Evolutionary conservation across 2,797 vertebrate genomes (phyloP).

Genomic region (Fistularia commersonii): DNA sequence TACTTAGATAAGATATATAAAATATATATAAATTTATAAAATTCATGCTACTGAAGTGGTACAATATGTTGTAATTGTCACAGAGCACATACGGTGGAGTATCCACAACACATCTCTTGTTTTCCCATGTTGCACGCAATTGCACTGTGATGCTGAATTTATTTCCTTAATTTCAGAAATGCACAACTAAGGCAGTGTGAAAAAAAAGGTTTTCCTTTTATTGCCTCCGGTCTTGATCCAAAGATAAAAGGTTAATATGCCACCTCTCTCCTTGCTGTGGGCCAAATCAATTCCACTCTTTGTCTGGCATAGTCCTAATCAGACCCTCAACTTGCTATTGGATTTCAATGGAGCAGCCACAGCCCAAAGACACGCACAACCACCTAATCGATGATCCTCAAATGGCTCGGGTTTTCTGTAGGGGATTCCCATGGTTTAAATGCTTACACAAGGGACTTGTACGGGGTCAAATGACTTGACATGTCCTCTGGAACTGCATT

Average conservation of each 20-base stretch:
- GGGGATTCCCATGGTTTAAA: slow-evolving; percentile 41
- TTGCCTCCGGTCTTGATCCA: slow-evolving; percentile 36
- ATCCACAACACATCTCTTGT: background rate
- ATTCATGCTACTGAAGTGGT: background rate
- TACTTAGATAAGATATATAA: too few relatives aligned
- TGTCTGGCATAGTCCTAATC: slow-evolving; percentile 68
- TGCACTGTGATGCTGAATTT: background rate
- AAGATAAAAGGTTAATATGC: slow-evolving; percentile 70
- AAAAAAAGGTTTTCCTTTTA: slow-evolving; percentile 6
- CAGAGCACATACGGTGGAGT: slow-evolving; percentile 11
- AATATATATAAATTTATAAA: too few relatives aligned
- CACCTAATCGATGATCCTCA: slow-evolving; percentile 57
- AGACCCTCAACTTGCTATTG: slow-evolving; percentile 61
- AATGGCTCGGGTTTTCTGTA: slow-evolving; percentile 44
- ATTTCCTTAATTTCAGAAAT: background rate
- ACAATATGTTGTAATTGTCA: slow-evolving; percentile 6
- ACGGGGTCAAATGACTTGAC: slow-evolving; percentile 35
- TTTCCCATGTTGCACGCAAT: background rate
- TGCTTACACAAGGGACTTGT: slow-evolving; percentile 44
- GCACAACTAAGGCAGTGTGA: background rate
- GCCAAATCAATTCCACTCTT: slow-evolving; percentile 64
- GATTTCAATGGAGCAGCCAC: slow-evolving; percentile 63
- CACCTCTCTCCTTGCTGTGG: slow-evolving; percentile 56
- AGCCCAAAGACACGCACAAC: slow-evolving; percentile 55
- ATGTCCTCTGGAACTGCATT: slow-evolving; percentile 49